Conservation (phyloP, 2,888 invertebrate genomes). For the Pantelozetes paolii region DNA sequence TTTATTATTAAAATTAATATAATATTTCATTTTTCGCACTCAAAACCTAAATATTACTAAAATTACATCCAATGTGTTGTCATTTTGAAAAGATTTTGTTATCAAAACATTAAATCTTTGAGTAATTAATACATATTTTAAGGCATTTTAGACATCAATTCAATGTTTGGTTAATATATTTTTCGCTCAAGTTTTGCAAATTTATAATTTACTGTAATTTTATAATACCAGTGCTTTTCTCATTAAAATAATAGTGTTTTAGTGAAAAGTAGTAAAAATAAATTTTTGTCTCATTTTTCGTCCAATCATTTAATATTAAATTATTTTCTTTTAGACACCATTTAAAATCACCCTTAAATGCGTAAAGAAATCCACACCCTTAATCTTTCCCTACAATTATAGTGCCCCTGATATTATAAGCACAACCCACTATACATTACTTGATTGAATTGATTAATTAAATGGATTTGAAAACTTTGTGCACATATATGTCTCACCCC, state of each 20-base stretch:
- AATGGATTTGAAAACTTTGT: no score
- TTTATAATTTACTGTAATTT: neutral
- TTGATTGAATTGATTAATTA: no score
- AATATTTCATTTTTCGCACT: neutral
- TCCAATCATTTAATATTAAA: neutral
- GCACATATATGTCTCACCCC: no score
- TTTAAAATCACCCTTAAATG: no score
- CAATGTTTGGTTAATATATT: neutral
- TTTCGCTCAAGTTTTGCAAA: neutral
- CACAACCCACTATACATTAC: no score
- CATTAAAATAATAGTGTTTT: neutral
- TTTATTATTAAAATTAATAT: neutral
- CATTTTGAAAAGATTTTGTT: neutral
- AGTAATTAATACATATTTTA: neutral
- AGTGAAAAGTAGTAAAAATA: neutral
- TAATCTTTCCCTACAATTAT: no score
- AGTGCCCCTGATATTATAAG: no score
- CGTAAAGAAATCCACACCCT: no score
- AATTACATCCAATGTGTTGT: neutral
- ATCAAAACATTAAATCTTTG: neutral
- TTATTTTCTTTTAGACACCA: neutral
- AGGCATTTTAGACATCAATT: neutral
- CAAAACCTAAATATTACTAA: neutral
- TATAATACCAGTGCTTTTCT: neutral
- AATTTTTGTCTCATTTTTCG: constrained; percentile 15